Conservation (phyloP, 2,113 vertebrate genomes). For the Cynoglossus semilaevis region DNA sequence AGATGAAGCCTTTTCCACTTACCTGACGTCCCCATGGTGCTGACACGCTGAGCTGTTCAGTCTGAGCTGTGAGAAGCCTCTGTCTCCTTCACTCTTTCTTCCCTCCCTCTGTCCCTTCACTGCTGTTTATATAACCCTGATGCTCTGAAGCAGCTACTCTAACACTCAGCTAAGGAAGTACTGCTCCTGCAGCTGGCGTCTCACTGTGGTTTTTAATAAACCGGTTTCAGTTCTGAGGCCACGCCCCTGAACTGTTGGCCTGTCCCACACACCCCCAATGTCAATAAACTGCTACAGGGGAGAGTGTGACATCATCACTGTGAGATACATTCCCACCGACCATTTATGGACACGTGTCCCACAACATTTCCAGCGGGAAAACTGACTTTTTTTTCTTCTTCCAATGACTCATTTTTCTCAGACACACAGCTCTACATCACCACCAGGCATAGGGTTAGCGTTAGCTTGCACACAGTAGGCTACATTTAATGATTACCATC, state of each 20-base stretch:
- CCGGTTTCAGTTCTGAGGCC: slow-evolving; percentile 4
- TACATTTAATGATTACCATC: too few relatives aligned
- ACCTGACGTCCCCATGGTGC: slow-evolving; percentile 80
- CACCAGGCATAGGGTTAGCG: too few relatives aligned
- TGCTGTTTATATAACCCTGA: slow-evolving; percentile 2
- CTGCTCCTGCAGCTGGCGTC: too few relatives aligned
- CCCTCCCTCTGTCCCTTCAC: slow-evolving; percentile 1
- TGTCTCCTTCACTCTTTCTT: neutral
- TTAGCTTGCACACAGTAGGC: too few relatives aligned
- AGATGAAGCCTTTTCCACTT: slow-evolving; percentile 42
- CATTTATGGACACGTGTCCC: slow-evolving; percentile 1
- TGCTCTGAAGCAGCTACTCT: slow-evolving; percentile 35
- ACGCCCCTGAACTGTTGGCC: slow-evolving; percentile 10
- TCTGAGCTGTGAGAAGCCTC: slow-evolving; percentile 17
- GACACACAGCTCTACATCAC: too few relatives aligned
- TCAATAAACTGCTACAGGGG: too few relatives aligned
- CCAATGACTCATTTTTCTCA: too few relatives aligned
- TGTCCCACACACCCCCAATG: slow-evolving; percentile 4
- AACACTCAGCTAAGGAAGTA: slow-evolving; percentile 6
- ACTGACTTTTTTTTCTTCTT: neutral
- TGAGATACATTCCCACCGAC: slow-evolving; percentile 61
- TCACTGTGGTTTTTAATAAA: too few relatives aligned
- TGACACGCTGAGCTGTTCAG: slow-evolving; percentile 36
- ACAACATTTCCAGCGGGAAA: neutral
- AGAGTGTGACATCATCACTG: slow-evolving; percentile 72